Base-by-base conservation (phyloP, 2,113 vertebrate species). In the Atractosteus spatula region DNA sequence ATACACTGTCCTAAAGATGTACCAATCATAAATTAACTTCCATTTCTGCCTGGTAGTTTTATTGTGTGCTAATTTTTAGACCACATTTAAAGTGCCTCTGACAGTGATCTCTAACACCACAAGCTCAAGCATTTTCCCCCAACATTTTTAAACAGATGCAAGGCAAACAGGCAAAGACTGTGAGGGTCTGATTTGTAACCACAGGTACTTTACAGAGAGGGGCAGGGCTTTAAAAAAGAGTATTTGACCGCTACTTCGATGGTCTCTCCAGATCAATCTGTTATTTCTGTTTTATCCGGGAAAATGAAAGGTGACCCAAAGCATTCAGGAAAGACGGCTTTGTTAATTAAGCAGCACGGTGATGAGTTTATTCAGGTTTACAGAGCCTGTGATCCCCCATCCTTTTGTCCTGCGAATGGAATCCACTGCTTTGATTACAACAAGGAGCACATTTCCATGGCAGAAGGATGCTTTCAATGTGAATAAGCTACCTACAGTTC, bases 391-490 rank as follows among this genome's bases (percentile, higher is more conserved):
- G 81, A 5, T 66, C 74, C 77, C 73, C 62, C 4, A 82, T 76
- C 73, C 73, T 59, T 81, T 85, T 86, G 83, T 84, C 78, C 64
- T 72, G 76, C 43, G 13, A 82, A 85, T 79, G 78, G 80, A 83
- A 78, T 81, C 56, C 0, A 3, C 55, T 69, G 76, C 75, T 78
- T 76, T 0, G 80, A 62, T 14, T 70, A 82, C 83, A 81, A 82
- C 71, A 77, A 75, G 13, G 0, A 74, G 76, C 66, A 29, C 73
- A 77, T 75, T 71, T 66, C n/a, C 0, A 67, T 0, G 0, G 74
- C 66, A 70, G 73, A 80, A 71, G 74, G 65, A 51, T 3, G 56
- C 41, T 57, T 71, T 16, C 70, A 56, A 75, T 74, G 56, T 17
- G 74, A 79, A 75, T 70, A 77, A 77, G 77, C 71, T 61, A 64